Evolutionary conservation across 2,113 vertebrate genomes (phyloP).

Genomic region (Cavia porcellus): DNA sequence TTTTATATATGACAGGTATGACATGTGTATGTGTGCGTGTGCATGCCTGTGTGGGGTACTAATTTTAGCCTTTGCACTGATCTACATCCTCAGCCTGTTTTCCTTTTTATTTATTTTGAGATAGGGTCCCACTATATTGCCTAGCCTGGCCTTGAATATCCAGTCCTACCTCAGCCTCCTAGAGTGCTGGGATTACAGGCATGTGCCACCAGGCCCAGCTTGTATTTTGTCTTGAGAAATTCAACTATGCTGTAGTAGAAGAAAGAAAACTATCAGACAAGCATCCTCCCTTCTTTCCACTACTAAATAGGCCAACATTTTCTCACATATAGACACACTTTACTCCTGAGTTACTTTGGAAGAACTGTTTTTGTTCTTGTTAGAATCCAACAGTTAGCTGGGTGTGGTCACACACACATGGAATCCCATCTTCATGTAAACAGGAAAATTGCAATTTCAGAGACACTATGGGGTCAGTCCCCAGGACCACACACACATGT

Average conservation of each 20-base stretch:
- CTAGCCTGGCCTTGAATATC: neutral
- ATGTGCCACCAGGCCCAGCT: neutral
- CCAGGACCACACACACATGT: neutral
- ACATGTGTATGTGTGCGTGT: neutral
- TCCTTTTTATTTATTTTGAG: neutral
- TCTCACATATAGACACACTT: neutral
- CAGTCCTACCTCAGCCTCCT: neutral
- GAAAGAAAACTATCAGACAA: constrained; percentile 13
- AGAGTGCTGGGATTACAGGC: neutral
- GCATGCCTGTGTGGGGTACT: neutral
- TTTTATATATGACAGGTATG: neutral
- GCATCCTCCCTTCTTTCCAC: neutral
- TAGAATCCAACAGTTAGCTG: neutral
- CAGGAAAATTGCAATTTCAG: neutral
- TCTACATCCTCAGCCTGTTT: neutral
- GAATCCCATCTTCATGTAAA: neutral
- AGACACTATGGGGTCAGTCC: neutral
- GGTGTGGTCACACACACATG: neutral
- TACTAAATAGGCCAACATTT: neutral
- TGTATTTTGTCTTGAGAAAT: constrained; percentile 2
- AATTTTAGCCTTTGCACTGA: neutral
- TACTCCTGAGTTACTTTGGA: neutral
- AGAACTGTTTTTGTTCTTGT: neutral
- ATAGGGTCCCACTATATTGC: neutral
- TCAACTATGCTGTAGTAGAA: neutral